Conservation (phyloP, 2,888 invertebrate genomes). For the Chaitophorus viminalis region DNA sequence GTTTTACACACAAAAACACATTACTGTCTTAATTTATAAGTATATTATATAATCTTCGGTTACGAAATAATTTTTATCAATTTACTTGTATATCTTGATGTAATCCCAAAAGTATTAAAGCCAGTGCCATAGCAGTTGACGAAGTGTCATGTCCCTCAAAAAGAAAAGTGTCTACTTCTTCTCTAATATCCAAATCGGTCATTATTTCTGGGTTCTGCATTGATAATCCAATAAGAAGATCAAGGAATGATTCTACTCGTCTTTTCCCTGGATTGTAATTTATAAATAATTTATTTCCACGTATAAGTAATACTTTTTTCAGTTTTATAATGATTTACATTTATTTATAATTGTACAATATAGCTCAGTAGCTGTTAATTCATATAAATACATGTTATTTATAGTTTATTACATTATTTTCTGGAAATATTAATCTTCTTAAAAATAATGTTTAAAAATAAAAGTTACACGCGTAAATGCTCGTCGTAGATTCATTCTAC, state of each 20-base stretch:
- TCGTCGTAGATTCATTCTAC: no score
- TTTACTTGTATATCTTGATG: constrained; percentile 68
- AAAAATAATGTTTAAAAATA: no score
- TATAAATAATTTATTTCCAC: background rate
- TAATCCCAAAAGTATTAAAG: constrained; percentile 69
- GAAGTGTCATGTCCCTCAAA: constrained; percentile 71
- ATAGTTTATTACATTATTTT: no score
- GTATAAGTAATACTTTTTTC: no score
- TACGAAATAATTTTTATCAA: background rate
- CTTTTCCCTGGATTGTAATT: constrained; percentile 36
- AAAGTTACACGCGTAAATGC: no score
- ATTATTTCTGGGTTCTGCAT: constrained; percentile 63
- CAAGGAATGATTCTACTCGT: constrained; percentile 63
- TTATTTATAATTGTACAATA: no score
- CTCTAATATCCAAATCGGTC: constrained; percentile 64
- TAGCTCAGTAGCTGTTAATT: no score
- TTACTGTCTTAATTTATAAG: no score
- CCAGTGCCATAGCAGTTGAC: constrained; percentile 69
- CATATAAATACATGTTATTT: no score
- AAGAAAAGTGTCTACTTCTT: constrained; percentile 65
- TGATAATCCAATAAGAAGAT: constrained; percentile 63
- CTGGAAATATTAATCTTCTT: no score
- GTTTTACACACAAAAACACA: background rate
- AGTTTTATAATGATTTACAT: no score
- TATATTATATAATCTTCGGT: no score